A percentile compares a stretch with the other conserved stretches of the same genome.
Conservation (phyloP, 2,113 vertebrate genomes). For the Melierax canorus region DNA sequence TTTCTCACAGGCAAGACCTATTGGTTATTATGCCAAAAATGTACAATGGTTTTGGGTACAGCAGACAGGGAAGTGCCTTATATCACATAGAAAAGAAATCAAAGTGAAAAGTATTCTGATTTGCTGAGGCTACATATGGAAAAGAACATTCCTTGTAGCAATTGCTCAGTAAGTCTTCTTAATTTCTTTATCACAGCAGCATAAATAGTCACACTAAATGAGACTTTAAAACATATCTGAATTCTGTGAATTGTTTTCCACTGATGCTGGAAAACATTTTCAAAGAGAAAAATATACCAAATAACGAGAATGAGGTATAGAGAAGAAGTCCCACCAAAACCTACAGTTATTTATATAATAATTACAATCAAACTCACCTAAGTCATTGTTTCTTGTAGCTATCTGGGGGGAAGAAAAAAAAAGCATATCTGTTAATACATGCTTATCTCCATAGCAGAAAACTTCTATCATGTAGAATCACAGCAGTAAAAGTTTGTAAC, state of each 20-base stretch:
- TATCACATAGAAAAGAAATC: neutral
- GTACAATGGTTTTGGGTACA: neutral
- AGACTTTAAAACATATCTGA: neutral
- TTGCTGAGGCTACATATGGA: neutral
- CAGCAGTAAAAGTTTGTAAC: neutral
- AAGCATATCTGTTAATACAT: neutral
- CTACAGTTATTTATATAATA: neutral
- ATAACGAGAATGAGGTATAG: neutral
- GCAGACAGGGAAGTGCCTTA: neutral
- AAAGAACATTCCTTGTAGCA: neutral
- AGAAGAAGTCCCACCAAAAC: neutral
- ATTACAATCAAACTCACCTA: conserved; percentile 49
- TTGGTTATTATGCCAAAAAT: neutral
- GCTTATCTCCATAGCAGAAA: neutral
- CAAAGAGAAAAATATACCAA: neutral
- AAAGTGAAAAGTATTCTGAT: neutral
- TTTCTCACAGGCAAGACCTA: neutral
- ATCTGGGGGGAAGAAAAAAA: neutral
- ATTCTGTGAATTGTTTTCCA: neutral
- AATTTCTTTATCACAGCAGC: neutral
- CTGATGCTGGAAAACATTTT: neutral
- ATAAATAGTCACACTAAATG: neutral
- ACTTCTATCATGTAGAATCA: neutral
- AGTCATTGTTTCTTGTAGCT: conserved; percentile 18
- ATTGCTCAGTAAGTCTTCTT: neutral